Base-by-base conservation (phyloP, 2,888 invertebrate genomes). In the Acronicta aceris region DNA sequence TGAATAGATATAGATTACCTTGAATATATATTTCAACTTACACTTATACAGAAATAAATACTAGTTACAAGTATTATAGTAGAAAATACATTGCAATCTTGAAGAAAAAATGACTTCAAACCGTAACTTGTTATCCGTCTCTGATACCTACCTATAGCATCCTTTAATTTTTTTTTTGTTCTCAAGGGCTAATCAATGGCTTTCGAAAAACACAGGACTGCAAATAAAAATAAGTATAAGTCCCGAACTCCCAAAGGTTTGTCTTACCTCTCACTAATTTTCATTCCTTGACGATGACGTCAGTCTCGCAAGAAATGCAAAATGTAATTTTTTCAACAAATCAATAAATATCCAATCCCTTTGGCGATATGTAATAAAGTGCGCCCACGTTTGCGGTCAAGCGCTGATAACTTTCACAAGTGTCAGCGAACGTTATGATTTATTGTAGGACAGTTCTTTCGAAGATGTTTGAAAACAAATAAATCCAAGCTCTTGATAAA, bases 331-430 rank as follows among this genome's bases (percentile, higher is more conserved):
- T 64, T 67, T 72, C 47, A 51, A 51, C 52, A 75, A 69, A 78
- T 76, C 69, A 79, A 84, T 84, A 82, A 82, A 81, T 83, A 79
- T 81, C 69, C 59, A 65, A 67, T 65, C 65, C 71, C 56, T 72
- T 74, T 73, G 48, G 61, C 69, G 70, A 72, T 82, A 70, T 56
- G 62, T 82, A 83, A 83, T 84, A 82, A 86, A 82, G 74, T 79
- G 79, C 76, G 66, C 79, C 78, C 81, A 79, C 79, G 73, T 79
- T 57, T 81, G 83, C 60, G 81, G 84, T 83, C 71, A 74, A 55
- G 58, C 60, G 69, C 65, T 65, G 82, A 82, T 84, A 84, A 81
- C 71, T 80, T 82, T 76, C 75, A 78, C 73, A 74, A 74, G 71
- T 68, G 74, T 68, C 64, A 60, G 63, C 64, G 48, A 65, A 51